Conservation (phyloP, 2,797 vertebrate genomes). For the Peromyscus eremicus region DNA sequence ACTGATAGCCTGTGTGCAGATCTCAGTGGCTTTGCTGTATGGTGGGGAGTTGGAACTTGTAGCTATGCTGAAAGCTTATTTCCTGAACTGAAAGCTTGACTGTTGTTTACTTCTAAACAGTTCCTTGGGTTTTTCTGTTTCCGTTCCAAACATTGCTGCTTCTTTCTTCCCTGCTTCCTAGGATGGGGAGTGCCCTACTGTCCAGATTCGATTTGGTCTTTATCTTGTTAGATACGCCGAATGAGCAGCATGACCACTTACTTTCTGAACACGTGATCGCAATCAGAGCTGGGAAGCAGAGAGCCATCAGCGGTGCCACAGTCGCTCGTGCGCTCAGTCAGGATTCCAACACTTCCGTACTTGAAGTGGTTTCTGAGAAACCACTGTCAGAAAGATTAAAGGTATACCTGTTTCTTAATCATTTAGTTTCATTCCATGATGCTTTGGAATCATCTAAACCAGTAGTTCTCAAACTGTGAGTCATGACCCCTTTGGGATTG, state of each 20-base stretch:
- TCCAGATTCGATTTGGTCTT: constrained; percentile 98
- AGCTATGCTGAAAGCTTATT: not conserved
- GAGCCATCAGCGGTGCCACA: constrained; percentile 85
- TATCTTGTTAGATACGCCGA: constrained; percentile 97
- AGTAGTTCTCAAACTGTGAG: not conserved
- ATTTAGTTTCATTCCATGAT: constrained; percentile 5
- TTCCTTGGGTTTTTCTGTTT: not conserved
- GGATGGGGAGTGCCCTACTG: constrained; percentile 97
- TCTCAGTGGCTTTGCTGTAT: not conserved
- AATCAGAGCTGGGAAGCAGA: constrained; percentile 90
- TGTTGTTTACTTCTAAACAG: not conserved
- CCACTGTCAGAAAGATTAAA: constrained; percentile 94
- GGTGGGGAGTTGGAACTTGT: not conserved
- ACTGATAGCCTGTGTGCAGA: not conserved
- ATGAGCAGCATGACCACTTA: constrained; percentile 96
- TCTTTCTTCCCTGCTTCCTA: constrained; percentile 81
- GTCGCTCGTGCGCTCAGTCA: constrained; percentile 87
- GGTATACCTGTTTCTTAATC: constrained; percentile 85
- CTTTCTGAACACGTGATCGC: constrained; percentile 98
- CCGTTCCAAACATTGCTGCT: constrained; percentile 22
- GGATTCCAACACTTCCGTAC: constrained; percentile 90
- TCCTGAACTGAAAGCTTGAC: constrained; percentile 40
- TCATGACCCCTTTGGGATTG: not conserved
- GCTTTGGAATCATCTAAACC: constrained; percentile 48
- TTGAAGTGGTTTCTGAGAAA: constrained; percentile 91